Conservation (phyloP, 1,140 invertebrate genomes). For the Chionoecetes opilio region DNA sequence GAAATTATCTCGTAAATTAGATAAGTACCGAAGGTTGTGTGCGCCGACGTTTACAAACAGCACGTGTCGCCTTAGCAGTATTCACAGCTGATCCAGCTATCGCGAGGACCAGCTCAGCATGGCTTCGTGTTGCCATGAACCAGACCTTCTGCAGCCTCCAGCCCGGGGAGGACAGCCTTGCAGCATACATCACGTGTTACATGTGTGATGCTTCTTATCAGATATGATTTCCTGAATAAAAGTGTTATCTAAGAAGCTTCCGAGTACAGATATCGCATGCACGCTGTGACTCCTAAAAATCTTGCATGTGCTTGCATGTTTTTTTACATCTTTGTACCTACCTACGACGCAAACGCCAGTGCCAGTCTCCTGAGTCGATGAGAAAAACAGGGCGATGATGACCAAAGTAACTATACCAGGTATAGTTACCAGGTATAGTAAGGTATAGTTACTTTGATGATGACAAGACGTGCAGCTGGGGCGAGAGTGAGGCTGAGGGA, state of each 20-base stretch:
- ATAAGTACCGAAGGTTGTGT: background rate
- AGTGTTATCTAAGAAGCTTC: background rate
- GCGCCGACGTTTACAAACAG: background rate
- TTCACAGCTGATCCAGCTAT: slow-evolving; percentile 1
- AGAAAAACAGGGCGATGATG: slow-evolving; percentile 14
- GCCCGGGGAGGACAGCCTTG: background rate
- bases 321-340: background rate
- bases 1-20: background rate
- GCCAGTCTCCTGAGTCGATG: background rate
- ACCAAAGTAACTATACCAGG: too few relatives aligned
- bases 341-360: background rate
- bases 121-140: background rate
- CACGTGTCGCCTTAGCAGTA: background rate
- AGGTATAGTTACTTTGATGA: too few relatives aligned
- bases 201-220: too few relatives aligned
- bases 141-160: background rate
- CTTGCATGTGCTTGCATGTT: background rate
- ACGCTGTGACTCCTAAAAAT: background rate
- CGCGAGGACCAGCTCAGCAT: background rate
- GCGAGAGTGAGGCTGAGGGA: background rate
- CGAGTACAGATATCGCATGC: background rate
- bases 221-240: background rate
- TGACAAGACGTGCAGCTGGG: background rate
- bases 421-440: too few relatives aligned
- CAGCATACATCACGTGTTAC: too few relatives aligned